These are phyloP conservation scores for Euura saliciscinereae DNA, from an alignment of 1,140 invertebrate genomes.

Conservation along the genomic window DNA sequence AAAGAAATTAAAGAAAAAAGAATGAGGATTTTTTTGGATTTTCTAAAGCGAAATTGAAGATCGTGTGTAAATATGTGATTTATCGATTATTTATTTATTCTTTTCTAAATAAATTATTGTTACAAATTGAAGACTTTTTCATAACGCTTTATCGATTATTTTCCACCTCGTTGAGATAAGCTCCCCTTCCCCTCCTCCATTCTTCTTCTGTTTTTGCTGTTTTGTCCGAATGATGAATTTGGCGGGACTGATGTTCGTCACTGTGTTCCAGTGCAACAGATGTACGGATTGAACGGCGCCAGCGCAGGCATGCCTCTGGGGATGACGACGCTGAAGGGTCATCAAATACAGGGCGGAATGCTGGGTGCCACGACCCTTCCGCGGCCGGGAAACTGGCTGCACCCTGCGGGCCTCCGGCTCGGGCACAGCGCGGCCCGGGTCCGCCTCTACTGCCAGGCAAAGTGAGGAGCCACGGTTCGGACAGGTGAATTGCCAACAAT, in stretches of 20 bases:
- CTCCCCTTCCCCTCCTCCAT: too few relatives aligned
- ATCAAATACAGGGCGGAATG: conserved; percentile 42
- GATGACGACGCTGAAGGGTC: conserved; percentile 62
- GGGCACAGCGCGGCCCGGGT: conserved; percentile 72
- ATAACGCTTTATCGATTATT: too few relatives aligned
- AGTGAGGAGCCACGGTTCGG: conserved; percentile 68
- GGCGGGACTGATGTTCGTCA: conserved; percentile 52
- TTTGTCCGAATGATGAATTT: conserved; percentile 13
- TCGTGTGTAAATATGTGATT: too few relatives aligned
- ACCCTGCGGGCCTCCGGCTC: conserved; percentile 89
- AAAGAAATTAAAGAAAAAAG: too few relatives aligned
- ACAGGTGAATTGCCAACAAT: conserved; percentile 51
- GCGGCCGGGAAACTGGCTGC: conserved; percentile 90
- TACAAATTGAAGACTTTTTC: too few relatives aligned
- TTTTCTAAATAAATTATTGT: too few relatives aligned
- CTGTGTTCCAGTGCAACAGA: conserved; percentile 75
- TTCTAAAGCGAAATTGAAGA: too few relatives aligned
- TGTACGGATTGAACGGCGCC: conserved; percentile 80
- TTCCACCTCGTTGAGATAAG: too few relatives aligned
- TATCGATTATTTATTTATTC: too few relatives aligned
- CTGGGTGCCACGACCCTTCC: conserved; percentile 63
- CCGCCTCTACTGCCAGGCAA: conserved; percentile 77
- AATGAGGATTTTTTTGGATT: too few relatives aligned
- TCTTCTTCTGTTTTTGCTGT: too few relatives aligned
- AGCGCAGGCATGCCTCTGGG: conserved; percentile 68